Evolutionary conservation across 2,113 vertebrate species (phyloP).

Genomic region (Chinchilla lanigera): DNA sequence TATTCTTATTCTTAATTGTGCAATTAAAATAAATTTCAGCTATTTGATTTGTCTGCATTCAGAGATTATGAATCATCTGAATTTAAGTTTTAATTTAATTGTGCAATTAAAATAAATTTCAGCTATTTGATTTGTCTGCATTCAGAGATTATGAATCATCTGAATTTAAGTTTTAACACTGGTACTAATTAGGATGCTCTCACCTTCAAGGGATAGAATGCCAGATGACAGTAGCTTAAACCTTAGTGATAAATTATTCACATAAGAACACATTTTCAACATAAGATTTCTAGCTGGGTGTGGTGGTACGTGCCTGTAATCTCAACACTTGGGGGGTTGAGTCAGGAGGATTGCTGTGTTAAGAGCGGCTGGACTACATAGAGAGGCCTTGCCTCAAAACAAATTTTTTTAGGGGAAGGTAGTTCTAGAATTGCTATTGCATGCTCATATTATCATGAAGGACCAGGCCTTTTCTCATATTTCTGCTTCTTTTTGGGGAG

Average conservation of each 20-base stretch:
- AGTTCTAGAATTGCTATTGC: background rate
- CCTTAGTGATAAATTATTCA: background rate
- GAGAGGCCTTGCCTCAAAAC: background rate
- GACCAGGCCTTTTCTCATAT: background rate
- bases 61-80: background rate
- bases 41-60: background rate
- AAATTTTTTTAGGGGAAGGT: background rate
- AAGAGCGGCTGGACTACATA: background rate
- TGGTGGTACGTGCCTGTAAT: background rate
- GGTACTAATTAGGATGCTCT: background rate
- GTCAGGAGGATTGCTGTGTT: background rate
- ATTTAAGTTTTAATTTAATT: constrained; percentile 22
- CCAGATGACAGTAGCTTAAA: background rate
- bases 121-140: background rate
- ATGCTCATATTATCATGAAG: background rate
- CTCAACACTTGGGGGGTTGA: background rate
- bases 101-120: background rate
- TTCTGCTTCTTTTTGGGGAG: background rate
- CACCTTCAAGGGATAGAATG: background rate
- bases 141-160: background rate
- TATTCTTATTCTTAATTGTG: background rate
- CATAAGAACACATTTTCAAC: background rate
- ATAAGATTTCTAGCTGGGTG: background rate
- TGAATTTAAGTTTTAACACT: constrained; percentile 26
- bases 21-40: background rate